Evolutionary conservation across 2,113 vertebrate species (phyloP), one percentile per base, ranked within the genome.

Genomic region (Choloepus hoffmanni): DNA sequence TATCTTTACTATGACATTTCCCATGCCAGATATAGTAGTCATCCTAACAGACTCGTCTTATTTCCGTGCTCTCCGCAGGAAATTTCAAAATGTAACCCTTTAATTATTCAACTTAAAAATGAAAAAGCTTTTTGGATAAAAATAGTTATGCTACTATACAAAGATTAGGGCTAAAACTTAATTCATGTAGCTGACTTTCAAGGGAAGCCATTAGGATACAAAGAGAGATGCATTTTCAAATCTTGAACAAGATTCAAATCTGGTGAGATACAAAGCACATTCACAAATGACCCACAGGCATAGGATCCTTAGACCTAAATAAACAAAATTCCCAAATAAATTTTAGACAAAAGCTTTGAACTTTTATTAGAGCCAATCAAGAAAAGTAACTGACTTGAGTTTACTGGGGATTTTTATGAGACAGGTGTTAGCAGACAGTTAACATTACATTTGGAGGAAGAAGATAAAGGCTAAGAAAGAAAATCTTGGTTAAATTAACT

Each of bases 41-140:
- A 74, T 65, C 81, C 90, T 63, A 74, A 84, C 14, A 78, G 24
- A 72, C 23, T 67, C 72, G 65, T 77, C 53, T 81, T 58, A 4
- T 1, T 30, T 36, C 33, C 83, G 16, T 63, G 55, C 43, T 84
- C 53, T 84, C 50, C 36, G 90, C 77, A 72, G 76, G 63, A 90
- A 92, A 94, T 90, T 33, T 87, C 81, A 95, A 88, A 62, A 36
- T 19, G 84, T 81, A 74, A 26, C 50, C 58, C 88, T 90, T 72
- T 84, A 90, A 92, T 93, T 58, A 76, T 36, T 77, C 60, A 73
- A 40, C 63, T 87, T 76, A 58, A 53, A 86, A 90, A 89, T 67
- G 11, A 85, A 92, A 92, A 87, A 74, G 62, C 11, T 85, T 58
- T 58, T 85, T 85, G 33, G n/a, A 67, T 74, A 76, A 73, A 43